Evolutionary conservation across 1,140 invertebrate genomes (phyloP).

Genomic region (Araneus ventricosus): DNA sequence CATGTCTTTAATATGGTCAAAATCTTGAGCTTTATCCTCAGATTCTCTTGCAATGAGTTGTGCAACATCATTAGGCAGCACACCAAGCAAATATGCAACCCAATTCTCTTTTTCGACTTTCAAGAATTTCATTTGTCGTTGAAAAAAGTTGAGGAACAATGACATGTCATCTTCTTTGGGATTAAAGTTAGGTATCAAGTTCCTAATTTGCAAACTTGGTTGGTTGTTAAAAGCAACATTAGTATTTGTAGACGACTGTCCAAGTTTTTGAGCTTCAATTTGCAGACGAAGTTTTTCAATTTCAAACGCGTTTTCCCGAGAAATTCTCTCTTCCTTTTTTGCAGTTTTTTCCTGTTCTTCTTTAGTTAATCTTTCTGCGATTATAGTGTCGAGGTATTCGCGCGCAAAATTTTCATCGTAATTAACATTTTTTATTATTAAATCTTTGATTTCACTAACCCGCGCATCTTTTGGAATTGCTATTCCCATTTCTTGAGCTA

Average conservation of each 20-base stretch:
- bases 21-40: neutral
- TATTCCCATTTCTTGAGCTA: neutral
- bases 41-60: neutral
- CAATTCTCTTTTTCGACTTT: neutral
- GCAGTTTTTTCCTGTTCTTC: neutral
- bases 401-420: no score
- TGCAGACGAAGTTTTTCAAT: neutral
- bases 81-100: neutral
- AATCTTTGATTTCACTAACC: neutral
- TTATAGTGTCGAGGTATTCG: neutral
- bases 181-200: slow-evolving; percentile 20
- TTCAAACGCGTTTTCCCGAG: neutral
- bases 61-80: neutral
- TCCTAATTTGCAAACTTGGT: slow-evolving; percentile 9
- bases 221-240: neutral
- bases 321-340: neutral
- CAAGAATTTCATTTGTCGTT: neutral
- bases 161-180: slow-evolving; percentile 33
- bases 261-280: neutral
- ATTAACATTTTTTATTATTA: neutral
- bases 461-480: neutral
- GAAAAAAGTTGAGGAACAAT: neutral
- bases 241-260: no score
- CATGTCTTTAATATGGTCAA: neutral
- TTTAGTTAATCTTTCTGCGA: neutral